Evolutionary conservation across 2,797 vertebrate species (phyloP), one percentile per base, ranked within the genome.

Genomic region (Spheniscus humboldti): DNA sequence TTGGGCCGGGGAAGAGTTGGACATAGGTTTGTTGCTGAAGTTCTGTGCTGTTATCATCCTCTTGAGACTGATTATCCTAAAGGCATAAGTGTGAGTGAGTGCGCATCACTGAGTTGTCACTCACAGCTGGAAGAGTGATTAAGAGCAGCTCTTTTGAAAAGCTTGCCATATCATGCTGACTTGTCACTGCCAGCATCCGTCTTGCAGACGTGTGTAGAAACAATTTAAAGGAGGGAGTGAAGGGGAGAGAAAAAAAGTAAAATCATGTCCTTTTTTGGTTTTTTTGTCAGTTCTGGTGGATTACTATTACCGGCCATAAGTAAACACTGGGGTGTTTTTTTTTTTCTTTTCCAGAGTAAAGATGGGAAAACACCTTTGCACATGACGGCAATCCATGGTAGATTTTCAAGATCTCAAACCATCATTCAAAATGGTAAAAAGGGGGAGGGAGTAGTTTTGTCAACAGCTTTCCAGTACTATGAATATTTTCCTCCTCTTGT

Each of bases 321-420:
- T 88, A 94, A 95, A 80, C 56, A 57, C 1, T 80, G 72, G 0
- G 8, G 39, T 39, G 39, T 2, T 48, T 28, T 27, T 57, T 80
- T 62, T 57, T 86, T 90, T 90, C 90, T 57, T 45, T 95, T 98
- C 77, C 98, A 99, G 99, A 99, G 99, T 98, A 99, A 99, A 98
- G 99, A 99, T 96, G 99, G 99, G 18, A 99, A 99, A 98, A 99
- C 99, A 79, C 99, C 99, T 55, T 98, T 99, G 90, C 99, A 99
- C 97, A 99, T 99, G 99, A 99, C 99, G 5, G 99, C 99, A 9
- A 99, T 99, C 95, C 99, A 99, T n/a, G 99, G 99, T 94, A 98
- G 99, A 98, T 99, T 99, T 98, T 99, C 99, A 92, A 98, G 99
- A 98, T 99, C 99, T 93, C 99, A 99, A 98, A 99, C 99, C 67